These are phyloP conservation scores for Labia minor DNA, from an alignment of 2,888 invertebrate species.

Conservation along the genomic window DNA sequence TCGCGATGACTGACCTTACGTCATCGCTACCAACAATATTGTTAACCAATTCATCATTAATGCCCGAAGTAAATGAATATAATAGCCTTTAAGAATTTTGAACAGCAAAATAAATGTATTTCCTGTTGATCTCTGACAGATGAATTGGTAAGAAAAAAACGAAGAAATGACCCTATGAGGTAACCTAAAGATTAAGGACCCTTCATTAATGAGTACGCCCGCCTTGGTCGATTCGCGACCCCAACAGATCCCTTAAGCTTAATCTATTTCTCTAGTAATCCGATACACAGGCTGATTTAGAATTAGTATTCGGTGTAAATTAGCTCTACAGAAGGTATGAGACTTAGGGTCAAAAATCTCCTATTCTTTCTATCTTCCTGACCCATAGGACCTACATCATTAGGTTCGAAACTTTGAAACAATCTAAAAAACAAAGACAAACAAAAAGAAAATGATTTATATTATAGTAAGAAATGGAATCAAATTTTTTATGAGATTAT, in stretches of 20 bases:
- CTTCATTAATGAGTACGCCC: not conserved
- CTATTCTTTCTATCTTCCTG: no score
- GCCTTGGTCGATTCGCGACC: not conserved
- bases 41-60: conserved; percentile 13
- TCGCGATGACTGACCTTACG: not conserved
- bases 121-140: not conserved
- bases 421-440: no score
- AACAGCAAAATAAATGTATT: not conserved
- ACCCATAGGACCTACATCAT: no score
- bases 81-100: not conserved
- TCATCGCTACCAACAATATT: conserved; percentile 13
- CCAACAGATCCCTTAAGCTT: not conserved
- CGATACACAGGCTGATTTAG: no score
- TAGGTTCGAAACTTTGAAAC: no score
- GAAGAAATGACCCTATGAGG: not conserved
- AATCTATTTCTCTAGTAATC: not conserved
- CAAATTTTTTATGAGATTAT: no score
- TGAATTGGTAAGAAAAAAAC: not conserved
- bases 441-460: no score
- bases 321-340: no score
- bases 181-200: not conserved
- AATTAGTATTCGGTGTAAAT: no score
- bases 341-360: no score
- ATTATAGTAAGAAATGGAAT: no score
- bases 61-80: not conserved